Base-by-base conservation (phyloP, 2,113 vertebrate genomes). In the Ivindomyrus marchei region DNA sequence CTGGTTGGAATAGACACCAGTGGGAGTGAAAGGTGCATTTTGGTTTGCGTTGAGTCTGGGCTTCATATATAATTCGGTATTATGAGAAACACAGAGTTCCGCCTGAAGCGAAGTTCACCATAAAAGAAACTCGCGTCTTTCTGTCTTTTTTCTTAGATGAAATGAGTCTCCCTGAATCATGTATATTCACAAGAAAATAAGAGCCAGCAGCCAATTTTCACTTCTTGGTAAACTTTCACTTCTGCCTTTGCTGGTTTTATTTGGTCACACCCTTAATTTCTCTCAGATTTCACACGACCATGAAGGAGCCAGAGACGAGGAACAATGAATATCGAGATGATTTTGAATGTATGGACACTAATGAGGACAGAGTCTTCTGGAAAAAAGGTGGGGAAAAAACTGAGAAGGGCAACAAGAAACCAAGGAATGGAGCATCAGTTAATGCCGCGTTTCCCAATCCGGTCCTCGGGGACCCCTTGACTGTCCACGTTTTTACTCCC, bases 331-430 rank as follows among this genome's bases (percentile, higher is more conserved):
- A 92, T 27, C 85, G 85, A n/a, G 92, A 93, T 2, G 92, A 93
- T 19, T 89, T 88, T 13, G 89, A 90, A 24, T 91, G 42, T 58
- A 88, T 21, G 15, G 91, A 91, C 42, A 11, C 21, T 56, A 87
- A 9, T 45, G 92, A 92, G 17, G 89, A 77, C 15, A 88, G 66
- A 4, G 89, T 89, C 21, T 91, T 93, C 90, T 93, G 93, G 92
- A 92, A 87, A 11, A 92, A 90, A 91, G 92, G 92, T 83, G 45
- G 46, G 46, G n/a, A 31, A 3, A 39, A 27, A 31, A 10, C 15
- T 21, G 21, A 52, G 85, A 53, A 46, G 10, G n/a, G 50, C 85
- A 19, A 36, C 3, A 52, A 39, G 46, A 42, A 89, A 31, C 13
- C 27, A 31, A 74, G 45, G 46, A 74, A 49, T 8, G 11, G 62